Conservation (phyloP, 2,797 vertebrate genomes). For the Rhabdophis nuchalis region DNA sequence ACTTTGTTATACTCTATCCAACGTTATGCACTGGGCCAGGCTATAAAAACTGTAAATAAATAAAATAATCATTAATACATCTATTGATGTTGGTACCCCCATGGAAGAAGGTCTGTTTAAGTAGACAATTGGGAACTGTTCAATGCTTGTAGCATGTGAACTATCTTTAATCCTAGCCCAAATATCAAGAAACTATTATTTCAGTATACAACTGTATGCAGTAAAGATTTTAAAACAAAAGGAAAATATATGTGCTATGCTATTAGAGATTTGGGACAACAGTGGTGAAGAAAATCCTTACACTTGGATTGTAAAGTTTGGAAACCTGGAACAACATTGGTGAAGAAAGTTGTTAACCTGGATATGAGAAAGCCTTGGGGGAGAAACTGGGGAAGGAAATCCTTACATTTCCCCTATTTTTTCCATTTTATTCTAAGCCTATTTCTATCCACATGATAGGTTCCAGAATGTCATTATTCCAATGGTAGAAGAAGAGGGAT, state of each 20-base stretch:
- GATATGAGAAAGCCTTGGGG: not conserved
- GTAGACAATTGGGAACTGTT: not conserved
- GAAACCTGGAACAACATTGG: not conserved
- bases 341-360: not conserved
- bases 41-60: not conserved
- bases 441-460: not conserved
- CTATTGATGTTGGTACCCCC: not conserved
- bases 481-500: too few relatives aligned
- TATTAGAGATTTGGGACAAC: not conserved
- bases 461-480: not conserved
- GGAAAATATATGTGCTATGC: not conserved
- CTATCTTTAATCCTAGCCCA: not conserved
- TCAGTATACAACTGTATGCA: not conserved
- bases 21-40: not conserved
- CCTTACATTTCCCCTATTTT: not conserved
- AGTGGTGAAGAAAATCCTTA: not conserved
- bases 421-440: not conserved
- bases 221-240: not conserved
- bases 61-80: not conserved
- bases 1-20: not conserved
- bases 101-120: not conserved
- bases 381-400: not conserved
- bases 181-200: not conserved
- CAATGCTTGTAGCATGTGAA: not conserved
- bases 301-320: not conserved